A percentile compares a stretch with the other conserved stretches of the same genome.
phyloP scores from a whole-genome alignment of 2,113 vertebrate species.

The Sprattus sprattus region DNA sequence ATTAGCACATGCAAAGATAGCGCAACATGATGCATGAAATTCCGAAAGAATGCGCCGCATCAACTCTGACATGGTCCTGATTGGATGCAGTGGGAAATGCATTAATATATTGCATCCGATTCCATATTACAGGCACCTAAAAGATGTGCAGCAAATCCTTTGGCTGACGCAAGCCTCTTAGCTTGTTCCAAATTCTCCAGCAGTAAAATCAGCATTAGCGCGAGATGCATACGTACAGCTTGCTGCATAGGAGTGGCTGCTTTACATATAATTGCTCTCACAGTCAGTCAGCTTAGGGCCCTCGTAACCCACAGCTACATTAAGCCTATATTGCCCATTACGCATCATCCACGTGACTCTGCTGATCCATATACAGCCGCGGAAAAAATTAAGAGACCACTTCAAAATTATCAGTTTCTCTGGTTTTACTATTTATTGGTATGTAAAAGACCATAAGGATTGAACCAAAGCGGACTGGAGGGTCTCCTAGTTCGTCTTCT shows the following conservation, averaged over 20 bases:
- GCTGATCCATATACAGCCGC: background rate
- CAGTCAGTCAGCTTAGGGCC: background rate
- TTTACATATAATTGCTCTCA: background rate
- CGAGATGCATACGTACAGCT: background rate
- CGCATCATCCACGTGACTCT: background rate
- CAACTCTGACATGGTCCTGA: background rate
- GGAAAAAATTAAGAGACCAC: too few species aligned
- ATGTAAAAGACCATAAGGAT: too few species aligned
- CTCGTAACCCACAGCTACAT: background rate
- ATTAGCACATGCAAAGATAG: background rate
- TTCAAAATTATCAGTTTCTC: too few species aligned
- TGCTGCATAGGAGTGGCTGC: background rate
- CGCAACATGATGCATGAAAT: background rate
- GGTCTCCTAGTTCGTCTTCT: too few species aligned
- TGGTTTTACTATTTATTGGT: too few species aligned
- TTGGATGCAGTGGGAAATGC: background rate
- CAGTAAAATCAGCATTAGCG: background rate
- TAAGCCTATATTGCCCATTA: background rate
- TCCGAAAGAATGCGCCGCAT: background rate
- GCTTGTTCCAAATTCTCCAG: background rate
- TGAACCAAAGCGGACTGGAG: too few species aligned
- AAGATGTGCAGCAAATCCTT: background rate
- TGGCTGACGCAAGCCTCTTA: background rate
- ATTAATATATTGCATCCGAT: background rate
- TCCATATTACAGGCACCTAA: background rate